Conservation (phyloP, 2,888 invertebrate genomes). For the Ennomos fuscantarius region DNA sequence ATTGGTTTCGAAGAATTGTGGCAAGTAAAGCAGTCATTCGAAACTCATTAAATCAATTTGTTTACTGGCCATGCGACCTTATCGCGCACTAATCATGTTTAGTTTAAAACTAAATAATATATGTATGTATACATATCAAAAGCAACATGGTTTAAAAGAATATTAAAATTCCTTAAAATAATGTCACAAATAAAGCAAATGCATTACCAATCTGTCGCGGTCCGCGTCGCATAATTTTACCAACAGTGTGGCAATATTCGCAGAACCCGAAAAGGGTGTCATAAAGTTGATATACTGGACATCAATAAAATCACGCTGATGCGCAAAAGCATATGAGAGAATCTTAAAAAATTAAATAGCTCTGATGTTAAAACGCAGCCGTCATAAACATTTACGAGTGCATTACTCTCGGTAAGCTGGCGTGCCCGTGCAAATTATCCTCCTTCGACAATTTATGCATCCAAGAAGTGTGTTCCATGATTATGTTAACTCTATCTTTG, state of each 20-base stretch:
- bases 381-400: slow-evolving; percentile 82
- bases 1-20: slow-evolving; percentile 73
- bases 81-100: slow-evolving; percentile 7
- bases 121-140: slow-evolving; percentile 8
- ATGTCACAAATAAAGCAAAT: slow-evolving; percentile 18
- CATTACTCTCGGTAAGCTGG: slow-evolving; percentile 76
- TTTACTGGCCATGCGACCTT: slow-evolving; percentile 45
- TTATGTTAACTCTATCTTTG: slow-evolving; percentile 39
- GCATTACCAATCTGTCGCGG: slow-evolving; percentile 14
- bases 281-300: slow-evolving; percentile 66
- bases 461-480: slow-evolving; percentile 45
- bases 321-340: slow-evolving; percentile 48
- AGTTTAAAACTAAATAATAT: slow-evolving; percentile 4
- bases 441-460: slow-evolving; percentile 54
- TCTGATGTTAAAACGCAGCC: slow-evolving; percentile 68
- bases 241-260: slow-evolving; percentile 45
- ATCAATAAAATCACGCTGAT: slow-evolving; percentile 62
- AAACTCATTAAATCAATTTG: slow-evolving; percentile 63
- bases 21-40: slow-evolving; percentile 63
- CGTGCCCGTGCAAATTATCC: slow-evolving; percentile 69
- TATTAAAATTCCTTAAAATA: neutral
- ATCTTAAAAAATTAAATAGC: slow-evolving; percentile 72
- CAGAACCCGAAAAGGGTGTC: slow-evolving; percentile 53
- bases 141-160: slow-evolving; percentile 8
- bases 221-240: slow-evolving; percentile 24